Conservation (phyloP, 2,113 vertebrate genomes). For the Prochilodus magdalenae region DNA sequence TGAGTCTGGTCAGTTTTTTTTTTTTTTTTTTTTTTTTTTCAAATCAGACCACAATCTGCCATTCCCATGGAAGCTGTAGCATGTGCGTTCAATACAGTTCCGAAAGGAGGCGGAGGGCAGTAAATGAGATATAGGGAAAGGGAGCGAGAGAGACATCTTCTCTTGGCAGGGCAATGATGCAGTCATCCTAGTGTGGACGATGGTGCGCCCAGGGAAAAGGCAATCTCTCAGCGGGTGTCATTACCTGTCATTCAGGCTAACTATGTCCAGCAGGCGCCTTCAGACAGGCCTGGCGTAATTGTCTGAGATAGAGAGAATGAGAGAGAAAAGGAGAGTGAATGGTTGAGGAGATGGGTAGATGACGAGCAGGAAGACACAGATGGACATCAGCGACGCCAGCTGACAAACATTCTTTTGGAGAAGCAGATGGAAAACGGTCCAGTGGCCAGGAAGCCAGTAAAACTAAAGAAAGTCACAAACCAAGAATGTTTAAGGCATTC, state of each 20-base stretch:
- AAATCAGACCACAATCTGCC: slow-evolving; percentile 29
- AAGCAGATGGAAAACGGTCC: slow-evolving; percentile 23
- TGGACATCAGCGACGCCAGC: slow-evolving; percentile 29
- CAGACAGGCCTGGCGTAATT: slow-evolving; percentile 50
- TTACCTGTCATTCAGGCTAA: slow-evolving; percentile 61
- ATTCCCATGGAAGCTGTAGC: slow-evolving; percentile 3
- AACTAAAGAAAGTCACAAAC: background rate
- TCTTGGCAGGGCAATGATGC: slow-evolving; percentile 46
- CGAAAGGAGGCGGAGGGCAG: background rate
- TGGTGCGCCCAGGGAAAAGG: slow-evolving; percentile 42
- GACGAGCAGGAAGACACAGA: slow-evolving; percentile 7
- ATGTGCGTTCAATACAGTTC: background rate
- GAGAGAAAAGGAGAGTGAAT: slow-evolving; percentile 17
- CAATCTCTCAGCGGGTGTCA: slow-evolving; percentile 60
- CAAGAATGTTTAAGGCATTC: background rate
- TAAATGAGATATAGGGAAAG: slow-evolving; percentile 11
- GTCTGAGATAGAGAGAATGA: slow-evolving; percentile 29
- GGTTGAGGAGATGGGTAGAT: slow-evolving; percentile 41
- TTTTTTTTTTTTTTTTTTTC: background rate
- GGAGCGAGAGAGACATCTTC: slow-evolving; percentile 32
- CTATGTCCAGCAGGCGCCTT: slow-evolving; percentile 48
- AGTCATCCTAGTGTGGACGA: slow-evolving; percentile 41
- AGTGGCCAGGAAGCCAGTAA: slow-evolving; percentile 5
- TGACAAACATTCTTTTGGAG: slow-evolving; percentile 41
- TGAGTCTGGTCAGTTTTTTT: slow-evolving; percentile 5